phyloP scores from a whole-genome alignment of 2,888 invertebrate genomes.

The Kuschelorhynchus macadamiae region DNA sequence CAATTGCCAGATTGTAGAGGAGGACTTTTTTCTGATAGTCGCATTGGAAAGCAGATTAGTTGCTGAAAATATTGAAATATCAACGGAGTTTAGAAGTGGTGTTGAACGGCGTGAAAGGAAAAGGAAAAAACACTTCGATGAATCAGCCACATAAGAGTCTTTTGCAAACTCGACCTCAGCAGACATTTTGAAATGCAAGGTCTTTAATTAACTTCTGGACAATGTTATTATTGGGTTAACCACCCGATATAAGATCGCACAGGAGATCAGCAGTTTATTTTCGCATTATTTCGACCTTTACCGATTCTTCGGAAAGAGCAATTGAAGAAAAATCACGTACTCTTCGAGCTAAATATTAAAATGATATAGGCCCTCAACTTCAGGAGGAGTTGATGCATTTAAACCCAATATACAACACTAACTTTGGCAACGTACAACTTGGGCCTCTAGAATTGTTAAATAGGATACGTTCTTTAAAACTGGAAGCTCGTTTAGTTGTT shows the following conservation, averaged over 20 bases:
- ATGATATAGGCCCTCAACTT: no score
- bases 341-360: constrained; percentile 10
- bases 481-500: no score
- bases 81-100: constrained; percentile 11
- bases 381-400: no score
- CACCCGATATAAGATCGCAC: background rate
- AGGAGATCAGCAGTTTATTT: background rate
- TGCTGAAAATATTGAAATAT: constrained; percentile 7
- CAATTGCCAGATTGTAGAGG: no score
- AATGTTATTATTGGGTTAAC: constrained; percentile 12
- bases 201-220: constrained; percentile 9
- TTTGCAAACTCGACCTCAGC: background rate
- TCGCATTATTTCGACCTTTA: background rate
- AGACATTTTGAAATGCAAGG: background rate
- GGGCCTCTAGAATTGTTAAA: constrained; percentile 15
- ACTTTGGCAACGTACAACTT: constrained; percentile 12
- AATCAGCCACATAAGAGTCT: constrained; percentile 18
- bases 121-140: constrained; percentile 18
- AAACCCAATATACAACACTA: constrained; percentile 13
- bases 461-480: constrained; percentile 11
- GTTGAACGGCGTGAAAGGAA: no score
- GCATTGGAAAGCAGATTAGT: constrained; percentile 12
- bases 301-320: no score
- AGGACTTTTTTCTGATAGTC: no score
- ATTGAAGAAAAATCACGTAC: no score